Base-by-base conservation (phyloP, 2,797 vertebrate species). In the Chelidonichthys spinosus region DNA sequence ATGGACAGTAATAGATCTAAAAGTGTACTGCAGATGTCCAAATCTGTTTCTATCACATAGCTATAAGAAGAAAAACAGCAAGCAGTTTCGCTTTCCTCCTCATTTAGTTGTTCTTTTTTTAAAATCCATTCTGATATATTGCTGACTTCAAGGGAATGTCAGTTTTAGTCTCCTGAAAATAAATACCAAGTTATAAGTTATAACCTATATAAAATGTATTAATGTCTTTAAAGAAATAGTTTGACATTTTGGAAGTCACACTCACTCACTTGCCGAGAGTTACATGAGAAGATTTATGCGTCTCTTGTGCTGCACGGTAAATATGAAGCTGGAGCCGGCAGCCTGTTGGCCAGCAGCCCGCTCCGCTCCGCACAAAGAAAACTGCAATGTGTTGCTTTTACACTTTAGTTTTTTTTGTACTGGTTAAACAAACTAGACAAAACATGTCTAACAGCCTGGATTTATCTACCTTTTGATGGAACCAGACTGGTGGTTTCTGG, bases 21-120 rank as follows among this genome's bases (percentile, higher is more conserved):
- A 35, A 49, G 25, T 39, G 17, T 59, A 18, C 11, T 11, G 36
- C 11, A 46, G 1, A 56, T 52, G 52, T 67, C 53, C 69, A 61
- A 35, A 60, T 56, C 37, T 43, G 76, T 73, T 74, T 52, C 33
- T 55, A 47, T 55, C 8, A 5, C 4, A 55, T 25, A 62, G 74
- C 49, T 58, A 75, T 59, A 40, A 69, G 35, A 54, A 71, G 42
- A 39, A 71, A 55, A 63, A 64, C 63, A 67, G 10, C 17, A 63
- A 66, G 39, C 46, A 60, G 18, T 42, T 63, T 72, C 46, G 10
- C 11, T 35, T 61, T 55, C 36, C 11, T 39, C 2, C 0, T 42
- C 5, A 9, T 65, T 47, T 53, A 9, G 63, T 75, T 60, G 2
- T 43, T n/a, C 32, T 47, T 58, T 59, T n/a, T 11, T 53, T 32